Evolutionary conservation across 1,140 invertebrate species (phyloP).

Genomic region (Sycobia sp.): DNA sequence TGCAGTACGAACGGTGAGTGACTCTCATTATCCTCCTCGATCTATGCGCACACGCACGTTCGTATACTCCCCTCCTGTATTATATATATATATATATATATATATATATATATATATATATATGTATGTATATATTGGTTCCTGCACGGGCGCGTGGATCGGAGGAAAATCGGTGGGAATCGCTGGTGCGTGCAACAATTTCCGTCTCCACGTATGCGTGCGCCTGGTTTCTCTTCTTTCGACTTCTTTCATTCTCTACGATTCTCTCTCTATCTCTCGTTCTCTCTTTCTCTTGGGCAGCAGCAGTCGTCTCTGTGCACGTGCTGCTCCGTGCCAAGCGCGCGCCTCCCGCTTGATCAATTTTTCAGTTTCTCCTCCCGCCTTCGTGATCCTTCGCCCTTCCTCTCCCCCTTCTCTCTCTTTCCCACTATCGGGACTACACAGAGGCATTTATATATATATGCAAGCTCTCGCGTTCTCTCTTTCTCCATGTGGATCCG

Average conservation of each 20-base stretch:
- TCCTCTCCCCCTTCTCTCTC: slow-evolving; percentile 6
- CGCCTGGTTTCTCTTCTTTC: no score
- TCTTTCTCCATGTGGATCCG: neutral
- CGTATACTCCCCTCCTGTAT: neutral
- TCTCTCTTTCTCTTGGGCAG: slow-evolving; percentile 3
- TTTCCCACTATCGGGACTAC: no score
- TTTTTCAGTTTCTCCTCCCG: slow-evolving; percentile 34
- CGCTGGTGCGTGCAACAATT: slow-evolving; percentile 35
- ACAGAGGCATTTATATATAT: no score
- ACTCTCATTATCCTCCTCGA: neutral
- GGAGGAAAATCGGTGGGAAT: slow-evolving; percentile 18
- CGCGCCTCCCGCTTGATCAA: slow-evolving; percentile 38
- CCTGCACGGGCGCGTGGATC: neutral
- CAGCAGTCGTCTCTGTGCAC: neutral
- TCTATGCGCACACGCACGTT: neutral
- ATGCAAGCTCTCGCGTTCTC: neutral
- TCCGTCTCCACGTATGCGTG: no score
- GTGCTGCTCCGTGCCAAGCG: slow-evolving; percentile 35
- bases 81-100: no score
- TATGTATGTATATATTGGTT: no score
- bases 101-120: no score
- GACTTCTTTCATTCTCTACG: no score
- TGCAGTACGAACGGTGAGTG: neutral
- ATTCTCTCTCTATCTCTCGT: no score
- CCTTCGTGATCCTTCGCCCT: neutral